Conservation (phyloP, 2,113 vertebrate species). For the Neomonachus schauinslandi region DNA sequence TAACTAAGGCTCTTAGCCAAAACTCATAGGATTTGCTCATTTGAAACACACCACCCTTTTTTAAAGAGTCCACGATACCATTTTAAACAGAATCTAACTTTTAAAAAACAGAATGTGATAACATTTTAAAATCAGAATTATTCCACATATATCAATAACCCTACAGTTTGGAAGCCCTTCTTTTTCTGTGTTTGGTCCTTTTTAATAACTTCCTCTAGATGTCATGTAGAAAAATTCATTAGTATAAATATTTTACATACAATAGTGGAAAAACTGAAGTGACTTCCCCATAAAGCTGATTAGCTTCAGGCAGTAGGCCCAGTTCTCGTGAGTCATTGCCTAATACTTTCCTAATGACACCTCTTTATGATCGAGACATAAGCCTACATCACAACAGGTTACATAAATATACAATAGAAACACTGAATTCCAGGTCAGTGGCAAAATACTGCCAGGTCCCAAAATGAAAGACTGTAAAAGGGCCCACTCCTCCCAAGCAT, state of each 20-base stretch:
- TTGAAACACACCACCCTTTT: not conserved
- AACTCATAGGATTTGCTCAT: not conserved
- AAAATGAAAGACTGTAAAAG: not conserved
- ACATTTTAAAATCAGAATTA: not conserved
- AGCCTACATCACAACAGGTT: not conserved
- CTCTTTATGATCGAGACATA: not conserved
- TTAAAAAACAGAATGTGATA: not conserved
- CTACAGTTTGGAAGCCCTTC: slow-evolving; percentile 30
- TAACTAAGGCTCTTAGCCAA: not conserved
- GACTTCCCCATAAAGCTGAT: slow-evolving; percentile 39
- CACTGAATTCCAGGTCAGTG: not conserved
- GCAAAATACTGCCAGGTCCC: not conserved
- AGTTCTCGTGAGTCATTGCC: not conserved
- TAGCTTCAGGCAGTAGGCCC: not conserved
- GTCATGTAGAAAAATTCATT: slow-evolving; percentile 21
- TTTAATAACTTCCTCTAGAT: slow-evolving; percentile 52
- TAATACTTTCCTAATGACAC: slow-evolving; percentile 46
- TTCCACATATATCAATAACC: not conserved
- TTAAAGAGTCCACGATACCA: not conserved
- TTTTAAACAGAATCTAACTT: slow-evolving; percentile 55
- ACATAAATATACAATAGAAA: not conserved
- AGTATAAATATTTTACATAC: slow-evolving; percentile 51
- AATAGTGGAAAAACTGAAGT: slow-evolving; percentile 65
- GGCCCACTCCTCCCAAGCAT: not conserved
- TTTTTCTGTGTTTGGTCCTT: slow-evolving; percentile 35